Base-by-base conservation (phyloP, 1,140 invertebrate genomes). In the Amyelois transitella region DNA sequence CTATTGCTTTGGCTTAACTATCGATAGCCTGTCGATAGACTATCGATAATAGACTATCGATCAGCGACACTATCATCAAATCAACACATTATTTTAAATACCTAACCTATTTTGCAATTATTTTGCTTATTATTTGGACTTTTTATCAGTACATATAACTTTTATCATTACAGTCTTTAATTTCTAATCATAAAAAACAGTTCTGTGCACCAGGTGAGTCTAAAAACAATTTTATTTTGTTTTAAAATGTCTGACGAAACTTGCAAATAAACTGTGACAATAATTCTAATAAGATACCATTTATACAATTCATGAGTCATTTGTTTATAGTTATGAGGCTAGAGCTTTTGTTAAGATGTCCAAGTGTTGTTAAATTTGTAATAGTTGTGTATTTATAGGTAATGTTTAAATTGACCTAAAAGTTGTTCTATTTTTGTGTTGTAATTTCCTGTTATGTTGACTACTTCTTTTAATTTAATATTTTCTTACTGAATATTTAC, bases 381-480 rank as follows among this genome's bases (percentile, higher is more conserved):
- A 38, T 55, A 59, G 62, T 44, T 49, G 45, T 43, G 55, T 32
- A 58, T 43, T 52, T 59, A 56, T n/a, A 56, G 59, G 25, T 53
- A 59, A 51, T 20, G 22, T 50, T 32, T 55, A 44, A 52, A 32
- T 24, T 58, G 55, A 56, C 57, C 32, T 14, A 64, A 43, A 20
- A 57, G 58, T 43, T 51, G 19, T 45, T 43, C 47, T 44, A 60
- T 44, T 52, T 24, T 48, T 18, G 17, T 51, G 1, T 24, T 20
- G 19, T 53, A 14, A n/a, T 38, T 32, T 32, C 2, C 2, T 6
- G 7, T 32, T 6, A 10, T 4, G 7, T 10, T 32, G 2, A 32
- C n/a, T n/a, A n/a, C n/a, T n/a, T n/a, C n/a, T n/a, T n/a, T n/a
- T n/a, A n/a, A n/a, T n/a, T n/a, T n/a, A n/a, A n/a, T n/a, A n/a